These are phyloP conservation scores for Margaritifera margaritifera DNA, from an alignment of 2,888 invertebrate species.

Conservation along the genomic window DNA sequence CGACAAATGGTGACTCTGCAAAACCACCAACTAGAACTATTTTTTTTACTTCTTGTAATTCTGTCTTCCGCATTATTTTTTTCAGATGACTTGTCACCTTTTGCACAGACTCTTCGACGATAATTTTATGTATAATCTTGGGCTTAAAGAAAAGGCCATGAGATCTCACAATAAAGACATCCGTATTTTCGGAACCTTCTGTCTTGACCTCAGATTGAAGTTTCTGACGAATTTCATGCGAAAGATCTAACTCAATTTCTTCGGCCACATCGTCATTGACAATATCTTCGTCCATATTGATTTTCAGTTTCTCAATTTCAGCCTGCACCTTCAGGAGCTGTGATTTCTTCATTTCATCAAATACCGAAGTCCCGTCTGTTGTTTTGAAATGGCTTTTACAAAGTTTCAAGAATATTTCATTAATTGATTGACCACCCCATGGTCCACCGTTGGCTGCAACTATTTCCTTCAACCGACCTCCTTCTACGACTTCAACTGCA, in stretches of 20 bases:
- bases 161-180: no score
- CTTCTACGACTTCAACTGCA: background rate
- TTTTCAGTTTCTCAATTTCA: conserved; percentile 5
- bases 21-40: conserved; percentile 6
- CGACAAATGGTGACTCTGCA: background rate
- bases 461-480: background rate
- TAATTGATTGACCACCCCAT: conserved; percentile 6
- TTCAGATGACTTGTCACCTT: background rate
- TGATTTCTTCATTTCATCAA: background rate
- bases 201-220: no score
- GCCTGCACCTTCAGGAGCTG: background rate
- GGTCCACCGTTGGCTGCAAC: conserved; percentile 7
- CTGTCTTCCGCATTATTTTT: background rate
- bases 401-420: background rate
- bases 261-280: background rate
- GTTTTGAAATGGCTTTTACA: background rate
- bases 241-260: background rate
- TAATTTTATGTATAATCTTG: background rate
- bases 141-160: no score
- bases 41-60: conserved; percentile 1
- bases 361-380: background rate
- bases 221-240: no score
- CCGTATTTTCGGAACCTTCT: no score
- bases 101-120: background rate
- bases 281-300: background rate